Evolutionary conservation across 2,797 vertebrate genomes (phyloP).

Genomic region (Smutsia gigantea): DNA sequence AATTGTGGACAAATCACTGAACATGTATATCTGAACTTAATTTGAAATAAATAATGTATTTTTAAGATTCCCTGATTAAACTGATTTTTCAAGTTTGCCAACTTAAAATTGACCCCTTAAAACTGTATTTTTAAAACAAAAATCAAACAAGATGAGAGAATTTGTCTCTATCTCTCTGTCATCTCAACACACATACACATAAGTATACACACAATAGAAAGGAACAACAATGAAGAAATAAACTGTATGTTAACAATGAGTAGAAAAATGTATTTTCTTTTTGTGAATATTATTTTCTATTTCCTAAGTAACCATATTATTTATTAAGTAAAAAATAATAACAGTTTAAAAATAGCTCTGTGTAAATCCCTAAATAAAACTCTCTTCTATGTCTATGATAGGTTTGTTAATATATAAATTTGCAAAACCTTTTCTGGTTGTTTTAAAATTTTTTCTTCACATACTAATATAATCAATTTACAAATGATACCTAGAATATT

Average conservation of each 20-base stretch:
- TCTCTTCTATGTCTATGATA: not conserved
- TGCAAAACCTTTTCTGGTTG: not conserved
- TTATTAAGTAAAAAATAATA: not conserved
- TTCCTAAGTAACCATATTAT: not conserved
- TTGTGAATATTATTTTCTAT: not conserved
- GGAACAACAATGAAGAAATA: not conserved
- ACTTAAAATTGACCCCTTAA: not conserved
- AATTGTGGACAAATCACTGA: not conserved
- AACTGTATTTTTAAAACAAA: too few species aligned
- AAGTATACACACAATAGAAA: not conserved
- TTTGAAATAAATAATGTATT: not conserved
- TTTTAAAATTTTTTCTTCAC: not conserved
- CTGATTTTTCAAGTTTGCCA: not conserved
- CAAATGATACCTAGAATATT: conserved; percentile 6
- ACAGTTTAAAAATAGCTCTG: not conserved
- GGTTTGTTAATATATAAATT: conserved; percentile 8
- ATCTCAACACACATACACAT: not conserved
- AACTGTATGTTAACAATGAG: not conserved
- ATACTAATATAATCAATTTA: not conserved
- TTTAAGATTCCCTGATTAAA: conserved; percentile 17
- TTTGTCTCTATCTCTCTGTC: not conserved
- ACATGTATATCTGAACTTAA: not conserved
- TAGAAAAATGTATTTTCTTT: not conserved
- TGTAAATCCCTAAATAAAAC: conserved; percentile 18
- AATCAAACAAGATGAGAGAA: not conserved